Conservation (phyloP, 2,797 vertebrate genomes). For the Odontamblyopus lacepedii region DNA sequence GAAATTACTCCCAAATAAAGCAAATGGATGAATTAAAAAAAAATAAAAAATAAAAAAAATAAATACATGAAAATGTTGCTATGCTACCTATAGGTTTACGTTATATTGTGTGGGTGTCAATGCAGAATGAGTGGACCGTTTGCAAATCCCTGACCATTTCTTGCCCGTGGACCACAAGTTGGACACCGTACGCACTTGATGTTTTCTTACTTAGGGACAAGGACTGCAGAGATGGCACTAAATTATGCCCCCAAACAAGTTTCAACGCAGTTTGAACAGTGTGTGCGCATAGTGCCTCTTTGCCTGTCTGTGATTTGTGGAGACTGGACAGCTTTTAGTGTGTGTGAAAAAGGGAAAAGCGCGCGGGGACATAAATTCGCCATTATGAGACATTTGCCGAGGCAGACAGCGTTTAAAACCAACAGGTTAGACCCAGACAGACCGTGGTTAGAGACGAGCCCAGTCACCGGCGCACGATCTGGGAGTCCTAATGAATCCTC, state of each 20-base stretch:
- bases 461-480: not conserved
- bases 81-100: too few relatives aligned
- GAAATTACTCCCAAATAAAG: too few relatives aligned
- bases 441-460: not conserved
- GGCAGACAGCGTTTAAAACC: conserved; percentile 3
- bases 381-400: conserved; percentile 8
- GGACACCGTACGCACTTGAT: not conserved
- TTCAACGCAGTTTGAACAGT: not conserved
- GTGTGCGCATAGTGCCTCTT: not conserved
- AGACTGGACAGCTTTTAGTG: conserved; percentile 1
- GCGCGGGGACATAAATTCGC: not conserved
- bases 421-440: conserved; percentile 15
- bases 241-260: not conserved
- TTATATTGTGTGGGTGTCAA: not conserved
- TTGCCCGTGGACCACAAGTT: not conserved
- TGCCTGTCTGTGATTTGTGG: not conserved
- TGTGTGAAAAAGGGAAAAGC: not conserved
- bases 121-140: not conserved
- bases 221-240: not conserved
- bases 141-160: not conserved
- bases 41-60: too few relatives aligned
- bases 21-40: too few relatives aligned
- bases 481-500: conserved; percentile 7
- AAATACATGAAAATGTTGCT: too few relatives aligned
- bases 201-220: not conserved